Evolutionary conservation across 2,797 vertebrate genomes (phyloP).

Genomic region (Danio jaintianensis): DNA sequence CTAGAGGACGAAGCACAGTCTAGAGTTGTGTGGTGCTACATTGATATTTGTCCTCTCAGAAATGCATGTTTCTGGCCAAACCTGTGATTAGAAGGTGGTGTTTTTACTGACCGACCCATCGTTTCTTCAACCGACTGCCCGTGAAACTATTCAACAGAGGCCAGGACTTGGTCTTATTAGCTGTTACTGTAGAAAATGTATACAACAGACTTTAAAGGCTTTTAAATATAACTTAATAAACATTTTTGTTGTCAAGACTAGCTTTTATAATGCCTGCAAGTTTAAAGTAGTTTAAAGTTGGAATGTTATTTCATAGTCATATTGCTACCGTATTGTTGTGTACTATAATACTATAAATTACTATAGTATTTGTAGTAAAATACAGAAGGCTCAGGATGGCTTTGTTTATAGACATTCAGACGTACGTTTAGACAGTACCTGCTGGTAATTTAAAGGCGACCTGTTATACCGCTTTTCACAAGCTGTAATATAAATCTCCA

Average conservation of each 20-base stretch:
- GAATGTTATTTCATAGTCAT: too few relatives aligned
- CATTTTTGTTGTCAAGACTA: too few relatives aligned
- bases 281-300: too few relatives aligned
- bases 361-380: too few relatives aligned
- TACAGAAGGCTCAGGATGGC: neutral
- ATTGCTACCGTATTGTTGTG: too few relatives aligned
- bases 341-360: too few relatives aligned
- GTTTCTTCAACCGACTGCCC: neutral
- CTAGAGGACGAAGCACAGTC: too few relatives aligned
- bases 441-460: neutral
- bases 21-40: neutral
- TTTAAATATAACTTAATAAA: too few relatives aligned
- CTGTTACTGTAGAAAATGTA: neutral
- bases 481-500: too few relatives aligned
- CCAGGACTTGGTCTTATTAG: neutral
- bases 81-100: neutral
- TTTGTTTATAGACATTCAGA: neutral
- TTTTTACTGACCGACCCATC: neutral
- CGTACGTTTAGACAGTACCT: neutral
- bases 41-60: neutral
- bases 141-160: neutral
- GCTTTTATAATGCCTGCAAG: too few relatives aligned
- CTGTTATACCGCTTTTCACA: too few relatives aligned
- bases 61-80: neutral
- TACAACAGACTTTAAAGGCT: too few relatives aligned